Percentiles rank a stretch among this genome's conserved stretches.
Conservation (phyloP, 1,140 invertebrate genomes). For the Matsumurasca onukii region DNA sequence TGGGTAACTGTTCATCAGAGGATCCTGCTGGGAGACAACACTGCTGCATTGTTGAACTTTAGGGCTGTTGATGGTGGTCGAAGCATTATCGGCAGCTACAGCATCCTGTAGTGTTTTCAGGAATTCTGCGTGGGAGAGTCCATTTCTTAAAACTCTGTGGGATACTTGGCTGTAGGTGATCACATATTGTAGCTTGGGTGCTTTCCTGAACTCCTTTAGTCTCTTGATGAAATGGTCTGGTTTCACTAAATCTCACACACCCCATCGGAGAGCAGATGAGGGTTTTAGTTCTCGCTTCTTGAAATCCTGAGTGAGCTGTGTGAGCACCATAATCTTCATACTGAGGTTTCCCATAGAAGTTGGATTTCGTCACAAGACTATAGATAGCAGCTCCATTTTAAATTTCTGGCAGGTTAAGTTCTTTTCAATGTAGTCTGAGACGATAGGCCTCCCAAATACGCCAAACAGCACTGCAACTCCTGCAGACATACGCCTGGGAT, state of each 20-base stretch:
- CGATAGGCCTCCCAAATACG: neutral
- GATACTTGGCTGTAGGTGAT: neutral
- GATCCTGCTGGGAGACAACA: too few species aligned
- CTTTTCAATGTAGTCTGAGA: neutral
- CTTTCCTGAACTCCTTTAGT: neutral
- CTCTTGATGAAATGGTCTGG: neutral
- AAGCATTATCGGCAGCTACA: neutral
- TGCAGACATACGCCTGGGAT: neutral
- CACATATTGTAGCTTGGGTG: neutral
- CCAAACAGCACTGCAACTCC: neutral
- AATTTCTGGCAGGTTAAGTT: neutral
- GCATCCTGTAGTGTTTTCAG: neutral
- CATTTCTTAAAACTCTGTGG: neutral
- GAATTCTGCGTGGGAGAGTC: neutral
- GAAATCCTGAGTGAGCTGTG: neutral
- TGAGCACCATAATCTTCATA: neutral
- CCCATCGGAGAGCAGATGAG: conserved; percentile 3
- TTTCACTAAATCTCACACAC: neutral
- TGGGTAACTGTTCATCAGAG: too few species aligned
- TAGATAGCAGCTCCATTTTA: neutral
- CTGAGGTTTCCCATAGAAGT: neutral
- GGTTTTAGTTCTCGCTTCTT: neutral
- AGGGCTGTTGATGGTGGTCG: neutral
- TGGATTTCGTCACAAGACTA: conserved; percentile 1
- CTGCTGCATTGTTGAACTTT: too few species aligned